A percentile compares a stretch with the other conserved stretches of the same genome.
These are phyloP conservation scores for Trachymyrmex cornetzi DNA, from an alignment of 1,140 invertebrate genomes.

Conservation along the genomic window DNA sequence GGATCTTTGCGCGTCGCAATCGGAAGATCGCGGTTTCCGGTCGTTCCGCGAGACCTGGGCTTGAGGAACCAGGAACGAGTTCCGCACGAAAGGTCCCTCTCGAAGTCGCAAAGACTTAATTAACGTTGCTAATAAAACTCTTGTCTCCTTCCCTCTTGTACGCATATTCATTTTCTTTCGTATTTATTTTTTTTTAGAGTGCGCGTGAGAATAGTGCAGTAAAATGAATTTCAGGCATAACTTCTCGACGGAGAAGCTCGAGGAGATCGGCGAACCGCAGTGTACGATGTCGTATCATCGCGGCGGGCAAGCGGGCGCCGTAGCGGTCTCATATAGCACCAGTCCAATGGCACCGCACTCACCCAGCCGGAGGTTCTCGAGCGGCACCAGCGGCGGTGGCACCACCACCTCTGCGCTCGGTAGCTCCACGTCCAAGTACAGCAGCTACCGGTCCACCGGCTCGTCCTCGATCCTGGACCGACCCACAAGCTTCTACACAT, in stretches of 20 bases:
- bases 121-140: not conserved
- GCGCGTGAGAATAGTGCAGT: slow-evolving; percentile 45
- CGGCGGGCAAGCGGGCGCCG: slow-evolving; percentile 82
- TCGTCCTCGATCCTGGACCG: slow-evolving; percentile 71
- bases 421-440: slow-evolving; percentile 73
- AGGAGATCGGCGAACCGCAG: slow-evolving; percentile 48
- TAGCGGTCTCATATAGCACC: slow-evolving; percentile 83
- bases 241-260: slow-evolving; percentile 37
- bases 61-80: not conserved
- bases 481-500: slow-evolving; percentile 71
- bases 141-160: not conserved
- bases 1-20: too few species aligned
- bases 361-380: slow-evolving; percentile 81
- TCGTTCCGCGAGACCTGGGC: too few species aligned
- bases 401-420: slow-evolving; percentile 69
- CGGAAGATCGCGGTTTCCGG: too few species aligned
- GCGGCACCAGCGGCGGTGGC: slow-evolving; percentile 72
- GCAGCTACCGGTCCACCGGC: slow-evolving; percentile 72
- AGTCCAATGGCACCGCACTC: slow-evolving; percentile 84
- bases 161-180: not conserved
- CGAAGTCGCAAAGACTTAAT: not conserved
- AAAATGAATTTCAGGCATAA: slow-evolving; percentile 63
- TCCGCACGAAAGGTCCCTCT: not conserved
- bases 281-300: slow-evolving; percentile 84
- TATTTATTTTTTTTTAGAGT: slow-evolving; percentile 39